Conservation (phyloP, 2,113 vertebrate genomes). For the Callaeas wilsoni region DNA sequence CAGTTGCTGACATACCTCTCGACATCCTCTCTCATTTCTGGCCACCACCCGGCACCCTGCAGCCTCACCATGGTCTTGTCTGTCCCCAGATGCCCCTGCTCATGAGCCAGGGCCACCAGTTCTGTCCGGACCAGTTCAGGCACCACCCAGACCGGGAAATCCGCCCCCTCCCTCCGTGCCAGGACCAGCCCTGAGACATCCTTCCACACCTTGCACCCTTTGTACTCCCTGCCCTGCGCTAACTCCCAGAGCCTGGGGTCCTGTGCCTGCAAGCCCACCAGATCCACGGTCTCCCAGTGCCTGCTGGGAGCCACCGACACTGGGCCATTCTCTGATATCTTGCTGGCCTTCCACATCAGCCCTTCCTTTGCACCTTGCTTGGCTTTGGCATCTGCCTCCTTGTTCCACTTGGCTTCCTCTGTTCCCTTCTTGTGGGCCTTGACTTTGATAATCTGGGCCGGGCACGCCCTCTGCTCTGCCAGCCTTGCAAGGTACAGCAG, state of each 20-base stretch:
- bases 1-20: slow-evolving; percentile 57
- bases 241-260: neutral
- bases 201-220: slow-evolving; percentile 54
- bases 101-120: slow-evolving; percentile 45
- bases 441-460: slow-evolving; percentile 25
- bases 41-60: slow-evolving; percentile 48
- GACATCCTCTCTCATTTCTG: slow-evolving; percentile 47
- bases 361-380: slow-evolving; percentile 49
- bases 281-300: neutral
- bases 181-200: slow-evolving; percentile 1
- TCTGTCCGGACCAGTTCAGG: neutral
- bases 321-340: neutral
- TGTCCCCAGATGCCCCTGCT: slow-evolving; percentile 35
- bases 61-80: slow-evolving; percentile 55
- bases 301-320: neutral
- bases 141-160: slow-evolving; percentile 47
- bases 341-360: slow-evolving; percentile 44
- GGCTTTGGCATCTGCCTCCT: slow-evolving; percentile 26
- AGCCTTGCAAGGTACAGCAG: slow-evolving; percentile 20
- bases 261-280: slow-evolving; percentile 32
- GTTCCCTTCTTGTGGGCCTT: slow-evolving; percentile 53
- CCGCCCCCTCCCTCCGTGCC: neutral
- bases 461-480: neutral
- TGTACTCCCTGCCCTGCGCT: neutral
- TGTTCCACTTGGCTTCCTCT: slow-evolving; percentile 57